Percentiles rank a stretch among this genome's conserved stretches.
phyloP scores from a whole-genome alignment of 2,888 invertebrate genomes.

The Dendrolimus houi region DNA sequence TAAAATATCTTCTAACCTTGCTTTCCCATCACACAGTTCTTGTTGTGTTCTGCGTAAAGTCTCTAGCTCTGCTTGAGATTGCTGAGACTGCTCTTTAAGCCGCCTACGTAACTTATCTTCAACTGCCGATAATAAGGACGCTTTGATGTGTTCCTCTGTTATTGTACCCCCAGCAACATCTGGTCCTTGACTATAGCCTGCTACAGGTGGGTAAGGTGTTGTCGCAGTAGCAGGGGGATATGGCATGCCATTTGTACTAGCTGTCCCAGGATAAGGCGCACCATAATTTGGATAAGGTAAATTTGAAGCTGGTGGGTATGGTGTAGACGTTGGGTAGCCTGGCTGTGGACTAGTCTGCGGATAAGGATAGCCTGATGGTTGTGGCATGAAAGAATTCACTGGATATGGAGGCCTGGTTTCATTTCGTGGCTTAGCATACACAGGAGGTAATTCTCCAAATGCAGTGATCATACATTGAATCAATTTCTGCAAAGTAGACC shows the following conservation, averaged over 20 bases:
- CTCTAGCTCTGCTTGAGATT: conserved; percentile 93
- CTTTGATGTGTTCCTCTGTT: conserved; percentile 95
- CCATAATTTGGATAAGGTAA: conserved; percentile 73
- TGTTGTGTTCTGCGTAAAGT: conserved; percentile 91
- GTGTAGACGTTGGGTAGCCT: conserved; percentile 53
- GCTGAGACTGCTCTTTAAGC: conserved; percentile 92
- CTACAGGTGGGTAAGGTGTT: conserved; percentile 44
- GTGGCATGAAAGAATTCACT: conserved; percentile 57
- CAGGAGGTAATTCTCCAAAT: conserved; percentile 97
- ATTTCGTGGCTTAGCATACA: conserved; percentile 84
- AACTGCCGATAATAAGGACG: conserved; percentile 94
- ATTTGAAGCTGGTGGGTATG: conserved; percentile 58
- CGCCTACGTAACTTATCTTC: conserved; percentile 94
- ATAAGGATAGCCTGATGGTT: conserved; percentile 63
- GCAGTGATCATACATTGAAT: conserved; percentile 94
- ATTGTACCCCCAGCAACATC: conserved; percentile 85
- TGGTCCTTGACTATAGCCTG: conserved; percentile 38
- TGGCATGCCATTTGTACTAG: conserved; percentile 32
- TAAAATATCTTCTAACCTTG: conserved; percentile 87
- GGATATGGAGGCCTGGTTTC: conserved; percentile 78
- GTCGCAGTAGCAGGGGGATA: conserved; percentile 34
- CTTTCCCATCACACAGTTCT: conserved; percentile 90
- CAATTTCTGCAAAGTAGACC: conserved; percentile 91
- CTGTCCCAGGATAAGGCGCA: conserved; percentile 38
- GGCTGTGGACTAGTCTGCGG: conserved; percentile 38